These are phyloP conservation scores for Blera fallax DNA, from an alignment of 2,888 invertebrate species.

Conservation along the genomic window DNA sequence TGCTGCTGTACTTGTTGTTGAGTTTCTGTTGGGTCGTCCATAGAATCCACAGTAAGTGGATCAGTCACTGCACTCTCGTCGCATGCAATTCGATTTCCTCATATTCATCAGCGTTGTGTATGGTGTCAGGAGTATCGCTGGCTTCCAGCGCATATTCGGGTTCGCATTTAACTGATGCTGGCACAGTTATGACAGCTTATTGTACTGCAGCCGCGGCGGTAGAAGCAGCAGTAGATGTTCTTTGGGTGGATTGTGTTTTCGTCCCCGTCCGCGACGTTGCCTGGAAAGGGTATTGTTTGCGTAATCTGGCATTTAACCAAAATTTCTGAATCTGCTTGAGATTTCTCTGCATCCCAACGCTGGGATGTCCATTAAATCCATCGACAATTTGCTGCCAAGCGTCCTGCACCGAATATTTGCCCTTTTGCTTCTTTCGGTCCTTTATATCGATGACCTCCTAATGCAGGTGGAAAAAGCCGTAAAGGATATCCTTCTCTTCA, in stretches of 20 bases:
- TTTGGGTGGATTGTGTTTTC: slow-evolving; percentile 38
- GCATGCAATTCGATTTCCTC: slow-evolving; percentile 79
- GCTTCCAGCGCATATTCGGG: slow-evolving; percentile 78
- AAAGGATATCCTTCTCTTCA: slow-evolving; percentile 80
- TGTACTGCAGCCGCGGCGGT: slow-evolving; percentile 63
- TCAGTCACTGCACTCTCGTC: slow-evolving; percentile 75
- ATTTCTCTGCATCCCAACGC: slow-evolving; percentile 78
- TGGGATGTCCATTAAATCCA: slow-evolving; percentile 79
- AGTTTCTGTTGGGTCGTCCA: slow-evolving; percentile 74
- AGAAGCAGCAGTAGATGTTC: slow-evolving; percentile 34
- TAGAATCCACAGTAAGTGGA: slow-evolving; percentile 75
- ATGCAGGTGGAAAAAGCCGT: slow-evolving; percentile 78
- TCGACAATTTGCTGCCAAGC: slow-evolving; percentile 81
- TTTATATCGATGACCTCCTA: slow-evolving; percentile 82
- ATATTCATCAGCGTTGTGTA: slow-evolving; percentile 76
- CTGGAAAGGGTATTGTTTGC: slow-evolving; percentile 80
- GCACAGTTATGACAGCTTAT: slow-evolving; percentile 73
- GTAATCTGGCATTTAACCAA: slow-evolving; percentile 81
- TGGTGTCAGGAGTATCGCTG: slow-evolving; percentile 76
- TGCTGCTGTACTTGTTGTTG: slow-evolving; percentile 74
- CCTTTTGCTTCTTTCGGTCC: slow-evolving; percentile 79
- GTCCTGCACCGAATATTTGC: slow-evolving; percentile 79
- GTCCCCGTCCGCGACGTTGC: slow-evolving; percentile 51
- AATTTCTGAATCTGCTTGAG: slow-evolving; percentile 81
- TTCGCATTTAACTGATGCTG: slow-evolving; percentile 77